Evolutionary conservation across 2,888 invertebrate genomes (phyloP).

Genomic region (Agrochola lychnidis): DNA sequence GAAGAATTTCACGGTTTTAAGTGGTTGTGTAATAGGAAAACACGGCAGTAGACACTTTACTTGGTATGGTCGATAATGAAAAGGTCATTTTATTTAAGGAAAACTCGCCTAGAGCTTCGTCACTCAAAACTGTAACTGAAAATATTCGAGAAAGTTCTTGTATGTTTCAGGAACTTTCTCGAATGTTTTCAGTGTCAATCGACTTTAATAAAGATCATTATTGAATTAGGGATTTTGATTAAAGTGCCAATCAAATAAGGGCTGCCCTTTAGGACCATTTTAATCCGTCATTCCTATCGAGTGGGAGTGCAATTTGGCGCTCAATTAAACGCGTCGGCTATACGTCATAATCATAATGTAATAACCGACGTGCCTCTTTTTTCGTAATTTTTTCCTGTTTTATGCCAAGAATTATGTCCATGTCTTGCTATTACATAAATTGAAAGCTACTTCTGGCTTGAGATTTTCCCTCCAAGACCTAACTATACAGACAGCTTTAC

Average conservation of each 20-base stretch:
- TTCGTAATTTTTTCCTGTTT: neutral
- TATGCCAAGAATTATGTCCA: neutral
- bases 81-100: no score
- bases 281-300: neutral
- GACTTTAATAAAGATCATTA: neutral
- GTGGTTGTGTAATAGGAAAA: neutral
- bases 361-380: neutral
- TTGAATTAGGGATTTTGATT: slow-evolving; percentile 14
- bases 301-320: slow-evolving; percentile 12
- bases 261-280: slow-evolving; percentile 19
- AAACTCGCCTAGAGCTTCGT: neutral
- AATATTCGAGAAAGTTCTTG: neutral
- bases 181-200: neutral
- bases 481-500: neutral
- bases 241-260: slow-evolving; percentile 22
- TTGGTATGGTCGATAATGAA: neutral
- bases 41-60: neutral
- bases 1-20: slow-evolving; percentile 1
- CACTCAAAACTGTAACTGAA: neutral
- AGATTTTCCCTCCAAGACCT: no score
- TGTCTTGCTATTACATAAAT: neutral
- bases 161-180: neutral
- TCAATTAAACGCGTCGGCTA: neutral
- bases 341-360: neutral
- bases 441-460: neutral